Base-by-base conservation (phyloP, 2,888 invertebrate genomes). In the Drosophila quinaria region DNA sequence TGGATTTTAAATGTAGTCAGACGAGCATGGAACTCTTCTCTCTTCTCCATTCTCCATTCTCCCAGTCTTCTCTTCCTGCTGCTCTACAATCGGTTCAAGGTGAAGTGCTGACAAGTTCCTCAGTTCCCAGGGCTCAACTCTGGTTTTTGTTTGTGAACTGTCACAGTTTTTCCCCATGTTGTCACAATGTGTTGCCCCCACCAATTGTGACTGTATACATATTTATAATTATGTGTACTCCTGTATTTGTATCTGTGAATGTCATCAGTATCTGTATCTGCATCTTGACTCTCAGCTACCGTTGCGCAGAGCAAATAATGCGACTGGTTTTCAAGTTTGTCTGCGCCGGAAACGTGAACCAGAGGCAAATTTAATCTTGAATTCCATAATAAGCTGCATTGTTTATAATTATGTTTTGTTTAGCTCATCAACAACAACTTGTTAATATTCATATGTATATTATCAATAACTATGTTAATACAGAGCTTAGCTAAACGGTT, bases 261-360 rank as follows among this genome's bases (percentile, higher is more conserved):
- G 33, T 52, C 44, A 54, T 52, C 25, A 6, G 29, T 8, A 29
- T 62, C 37, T 67, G 49, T 39, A 25, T 60, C 55, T 68, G 67
- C 63, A 64, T 69, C 64, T 73, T 17, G 42, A 31, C 49, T 13
- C 44, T 35, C 41, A 54, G 65, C 87, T 87, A 81, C 87, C 82
- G 83, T 84, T 79, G 70, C 74, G 77, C 69, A 79, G 65, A 77
- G 87, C 85, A 83, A 87, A 87, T 79, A 83, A 66, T 66, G 76
- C 68, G 81, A 74, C 81, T 77, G 79, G 74, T 72, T 83, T 76
- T 69, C 46, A 51, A 58, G 68, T 78, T 49, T 64, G 46, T 67
- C 78, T 61, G 61, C 29, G 56, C 79, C 82, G 82, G 82, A 83
- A 79, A 84, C 52, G 71, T 77, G 76, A 81, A 66, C 71, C 78